phyloP scores from a whole-genome alignment of 2,113 vertebrate species.

The Nycticebus coucang region DNA sequence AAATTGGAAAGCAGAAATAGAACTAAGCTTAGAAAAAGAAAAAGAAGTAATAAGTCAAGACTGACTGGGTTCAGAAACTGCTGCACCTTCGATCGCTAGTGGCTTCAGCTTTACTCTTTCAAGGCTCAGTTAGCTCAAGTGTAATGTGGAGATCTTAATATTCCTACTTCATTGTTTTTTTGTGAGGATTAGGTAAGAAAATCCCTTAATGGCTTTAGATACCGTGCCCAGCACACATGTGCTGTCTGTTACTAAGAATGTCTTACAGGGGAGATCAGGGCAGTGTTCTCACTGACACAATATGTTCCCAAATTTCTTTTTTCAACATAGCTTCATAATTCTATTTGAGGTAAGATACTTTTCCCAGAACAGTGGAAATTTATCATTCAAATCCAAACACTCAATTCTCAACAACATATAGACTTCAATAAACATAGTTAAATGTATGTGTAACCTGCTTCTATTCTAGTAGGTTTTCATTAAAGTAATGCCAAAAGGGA shows the following conservation, averaged over 20 bases:
- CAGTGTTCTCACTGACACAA: not conserved
- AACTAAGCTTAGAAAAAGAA: constrained; percentile 5
- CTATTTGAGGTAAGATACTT: not conserved
- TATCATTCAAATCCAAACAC: not conserved
- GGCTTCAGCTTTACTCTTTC: not conserved
- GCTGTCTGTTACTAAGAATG: not conserved
- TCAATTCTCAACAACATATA: not conserved
- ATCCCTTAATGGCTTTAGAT: not conserved
- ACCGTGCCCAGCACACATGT: not conserved
- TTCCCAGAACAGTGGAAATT: not conserved
- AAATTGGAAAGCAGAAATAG: not conserved
- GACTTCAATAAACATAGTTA: not conserved
- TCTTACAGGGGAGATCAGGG: too few species aligned
- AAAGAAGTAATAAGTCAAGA: not conserved
- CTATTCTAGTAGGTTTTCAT: not conserved
- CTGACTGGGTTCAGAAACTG: not conserved
- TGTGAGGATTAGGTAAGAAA: not conserved
- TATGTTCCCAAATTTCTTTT: not conserved
- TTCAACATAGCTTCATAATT: not conserved
- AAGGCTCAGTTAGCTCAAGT: not conserved
- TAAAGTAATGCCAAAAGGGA: not conserved
- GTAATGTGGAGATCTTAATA: not conserved
- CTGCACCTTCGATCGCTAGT: not conserved
- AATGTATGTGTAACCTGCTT: not conserved
- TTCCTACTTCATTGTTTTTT: not conserved